Percentiles rank a stretch among this genome's conserved stretches.
phyloP scores from a whole-genome alignment of 2,888 invertebrate species.

The Drosophila bunnanda region DNA sequence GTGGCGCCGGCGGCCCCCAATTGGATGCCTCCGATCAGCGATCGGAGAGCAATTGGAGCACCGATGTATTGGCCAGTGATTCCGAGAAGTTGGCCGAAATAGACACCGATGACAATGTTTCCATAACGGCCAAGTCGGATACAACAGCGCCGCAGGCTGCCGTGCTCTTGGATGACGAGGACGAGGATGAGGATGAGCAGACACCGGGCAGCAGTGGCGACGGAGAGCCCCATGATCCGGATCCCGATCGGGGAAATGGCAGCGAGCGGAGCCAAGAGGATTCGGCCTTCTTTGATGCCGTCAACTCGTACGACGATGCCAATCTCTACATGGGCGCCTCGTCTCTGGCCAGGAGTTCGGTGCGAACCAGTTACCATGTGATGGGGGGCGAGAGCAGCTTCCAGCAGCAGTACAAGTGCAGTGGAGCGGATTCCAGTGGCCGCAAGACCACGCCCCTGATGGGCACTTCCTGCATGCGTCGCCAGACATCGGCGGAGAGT shows the following conservation, averaged over 20 bases:
- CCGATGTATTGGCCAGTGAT: constrained; percentile 97
- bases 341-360: constrained; percentile 83
- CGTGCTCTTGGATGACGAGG: constrained; percentile 35
- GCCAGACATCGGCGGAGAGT: constrained; percentile 85
- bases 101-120: constrained; percentile 88
- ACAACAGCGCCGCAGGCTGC: constrained; percentile 69
- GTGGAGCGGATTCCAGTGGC: constrained; percentile 67
- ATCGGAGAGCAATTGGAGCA: constrained; percentile 98
- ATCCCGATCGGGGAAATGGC: constrained; percentile 58
- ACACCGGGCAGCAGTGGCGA: constrained; percentile 80
- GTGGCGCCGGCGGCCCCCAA: constrained; percentile 29
- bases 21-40: constrained; percentile 95
- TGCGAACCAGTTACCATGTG: constrained; percentile 82
- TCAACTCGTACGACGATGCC: constrained; percentile 80
- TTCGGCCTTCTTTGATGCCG: constrained; percentile 82
- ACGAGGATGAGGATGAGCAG: constrained; percentile 70
- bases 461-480: constrained; percentile 80
- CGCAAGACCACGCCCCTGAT: constrained; percentile 78
- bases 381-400: constrained; percentile 82
- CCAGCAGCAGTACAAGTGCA: constrained; percentile 84
- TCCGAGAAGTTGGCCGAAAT: constrained; percentile 95
- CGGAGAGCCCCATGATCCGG: constrained; percentile 47
- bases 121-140: constrained; percentile 90
- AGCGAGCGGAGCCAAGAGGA: constrained; percentile 82
- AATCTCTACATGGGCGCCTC: constrained; percentile 77